Percentiles rank a stretch among this genome's conserved stretches.
phyloP scores from a whole-genome alignment of 2,113 vertebrate genomes.

The Rhinichthys klamathensis region DNA sequence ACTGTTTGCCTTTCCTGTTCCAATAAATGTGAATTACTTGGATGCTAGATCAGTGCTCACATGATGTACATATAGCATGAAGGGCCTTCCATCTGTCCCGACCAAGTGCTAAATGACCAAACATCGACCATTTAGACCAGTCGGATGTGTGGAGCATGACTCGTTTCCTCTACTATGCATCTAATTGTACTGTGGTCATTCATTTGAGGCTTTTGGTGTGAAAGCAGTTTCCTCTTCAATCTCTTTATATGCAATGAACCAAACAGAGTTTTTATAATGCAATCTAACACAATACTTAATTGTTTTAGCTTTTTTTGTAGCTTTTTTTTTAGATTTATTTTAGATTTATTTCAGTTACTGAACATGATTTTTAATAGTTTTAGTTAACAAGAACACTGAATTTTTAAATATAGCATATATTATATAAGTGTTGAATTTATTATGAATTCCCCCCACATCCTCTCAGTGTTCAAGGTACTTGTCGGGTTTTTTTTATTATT shows the following conservation, averaged over 20 bases:
- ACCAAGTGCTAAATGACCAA: background rate
- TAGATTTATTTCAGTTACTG: background rate
- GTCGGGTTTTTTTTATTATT: background rate
- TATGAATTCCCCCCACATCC: background rate
- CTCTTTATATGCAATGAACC: background rate
- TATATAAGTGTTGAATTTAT: background rate
- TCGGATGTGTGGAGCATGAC: background rate
- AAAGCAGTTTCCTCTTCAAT: background rate
- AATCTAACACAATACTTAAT: background rate
- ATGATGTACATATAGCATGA: background rate
- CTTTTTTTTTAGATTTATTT: background rate
- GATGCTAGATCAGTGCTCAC: background rate
- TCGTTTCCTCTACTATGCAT: background rate
- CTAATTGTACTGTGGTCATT: background rate
- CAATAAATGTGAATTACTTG: constrained; percentile 7
- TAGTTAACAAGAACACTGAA: background rate
- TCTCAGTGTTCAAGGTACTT: background rate
- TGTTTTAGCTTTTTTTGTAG: background rate
- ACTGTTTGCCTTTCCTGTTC: background rate
- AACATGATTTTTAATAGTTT: background rate
- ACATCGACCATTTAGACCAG: background rate
- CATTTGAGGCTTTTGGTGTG: background rate
- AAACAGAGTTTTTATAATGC: background rate
- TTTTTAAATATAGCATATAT: background rate
- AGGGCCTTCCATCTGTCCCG: background rate